Percentiles rank a stretch among this genome's conserved stretches.
Evolutionary conservation across 2,797 vertebrate genomes (phyloP).

Genomic region (Gambelia wislizenii): DNA sequence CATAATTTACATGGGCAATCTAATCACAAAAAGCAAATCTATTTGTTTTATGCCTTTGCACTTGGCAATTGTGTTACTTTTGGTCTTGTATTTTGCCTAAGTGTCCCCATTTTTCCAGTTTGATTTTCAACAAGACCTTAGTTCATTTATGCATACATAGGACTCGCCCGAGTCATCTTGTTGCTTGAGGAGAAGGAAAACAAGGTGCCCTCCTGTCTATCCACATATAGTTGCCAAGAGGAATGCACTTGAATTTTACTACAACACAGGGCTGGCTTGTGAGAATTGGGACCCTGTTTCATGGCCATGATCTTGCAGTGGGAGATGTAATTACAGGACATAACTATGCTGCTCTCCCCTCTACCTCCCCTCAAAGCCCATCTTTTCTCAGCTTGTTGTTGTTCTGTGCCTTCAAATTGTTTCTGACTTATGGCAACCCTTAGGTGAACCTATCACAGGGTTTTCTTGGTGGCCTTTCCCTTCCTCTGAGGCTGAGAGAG

Average conservation of each 20-base stretch:
- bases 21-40: constrained; percentile 20
- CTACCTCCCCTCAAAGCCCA: too few species aligned
- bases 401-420: too few species aligned
- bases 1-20: constrained; percentile 24
- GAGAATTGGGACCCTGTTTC: too few species aligned
- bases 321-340: too few species aligned
- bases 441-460: too few species aligned
- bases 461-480: too few species aligned
- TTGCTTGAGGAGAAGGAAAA: neutral
- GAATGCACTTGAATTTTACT: neutral
- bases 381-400: too few species aligned
- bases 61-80: neutral
- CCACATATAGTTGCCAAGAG: neutral
- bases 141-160: neutral
- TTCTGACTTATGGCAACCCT: too few species aligned
- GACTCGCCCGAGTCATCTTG: neutral
- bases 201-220: neutral
- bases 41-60: constrained; percentile 16
- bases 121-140: neutral
- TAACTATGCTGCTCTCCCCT: too few species aligned
- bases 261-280: neutral
- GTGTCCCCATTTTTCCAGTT: neutral
- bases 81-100: neutral
- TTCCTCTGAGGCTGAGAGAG: too few species aligned
- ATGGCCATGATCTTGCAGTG: too few species aligned